Evolutionary conservation across 2,888 invertebrate genomes (phyloP), one percentile per base, ranked within the genome.

Genomic region (Rhamnusium bicolor): DNA sequence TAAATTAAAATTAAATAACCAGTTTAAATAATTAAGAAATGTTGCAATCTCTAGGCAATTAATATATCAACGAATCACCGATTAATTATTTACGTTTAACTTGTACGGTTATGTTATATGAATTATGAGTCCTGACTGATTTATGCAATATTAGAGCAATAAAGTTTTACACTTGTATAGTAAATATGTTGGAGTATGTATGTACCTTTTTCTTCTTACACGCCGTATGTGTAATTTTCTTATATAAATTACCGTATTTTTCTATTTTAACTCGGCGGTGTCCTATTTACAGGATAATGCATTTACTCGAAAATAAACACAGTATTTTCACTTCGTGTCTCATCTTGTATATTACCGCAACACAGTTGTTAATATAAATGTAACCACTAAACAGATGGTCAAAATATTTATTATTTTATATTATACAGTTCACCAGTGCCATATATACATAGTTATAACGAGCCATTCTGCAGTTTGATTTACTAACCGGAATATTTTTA

Each of bases 271-370:
- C 58, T 47, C 56, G 67, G 53, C 69, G 69, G 69, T 73, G 78
- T 70, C 76, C 78, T 68, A 78, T 72, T 75, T 78, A 66, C 46
- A 54, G 71, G 71, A 68, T 71, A 71, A 71, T 71, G 71, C 67
- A 47, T 71, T 68, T 56, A 71, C 58, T 53, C 58, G 46, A 71
- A 71, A 71, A 68, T 68, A 71, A 67, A 71, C 58, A 58, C 67
- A 56, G 61, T 61, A 61, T 61, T 40, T 61, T 61, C 61, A 61
- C 46, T 61, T 12, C 61, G 14, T 29, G 61, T 40, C 61, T 40
- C 61, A 46, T 16, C 61, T 61, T 61, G 46, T 54, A 58, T 46
- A 61, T 61, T 61, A 19, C 46, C 8, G 46, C 61, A 4, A n/a
- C 19, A n/a, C 21, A 19, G 18, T 21, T 46, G 61, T 61, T 61